Evolutionary conservation across 2,113 vertebrate genomes (phyloP), one percentile per base, ranked within the genome.

Genomic region (Murina feae): DNA sequence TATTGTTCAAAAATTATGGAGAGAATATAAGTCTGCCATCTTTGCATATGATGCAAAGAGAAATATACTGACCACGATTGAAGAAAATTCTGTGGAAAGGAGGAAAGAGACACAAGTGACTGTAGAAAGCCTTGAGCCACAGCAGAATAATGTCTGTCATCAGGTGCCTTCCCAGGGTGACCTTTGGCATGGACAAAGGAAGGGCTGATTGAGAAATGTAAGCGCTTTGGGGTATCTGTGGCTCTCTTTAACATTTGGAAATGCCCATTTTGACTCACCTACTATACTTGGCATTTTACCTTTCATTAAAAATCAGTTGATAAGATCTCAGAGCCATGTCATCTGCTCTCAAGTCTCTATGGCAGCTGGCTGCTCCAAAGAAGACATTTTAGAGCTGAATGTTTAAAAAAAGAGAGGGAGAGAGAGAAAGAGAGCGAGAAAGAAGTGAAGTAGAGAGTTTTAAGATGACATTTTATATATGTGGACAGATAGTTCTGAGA

Each of bases 241-340:
- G 75, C 71, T 95, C 96, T 91, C 76, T 94, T 47, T 89, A 95
- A 92, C 95, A 94, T 96, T 95, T 95, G 88, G n/a, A 96, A 93
- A 94, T 71, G 91, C 30, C 93, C 72, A 35, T 82, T 91, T 91
- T 18, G 17, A 91, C 53, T 95, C 87, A 90, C 20, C 76, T 89
- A 37, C 51, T 93, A 58, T 68, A 71, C 35, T 82, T 96, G 94
- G 42, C 76, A 95, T 97, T 97, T 87, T 93, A 86, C 63, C 14
- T n/a, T 68, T 96, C 47, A 85, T 91, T 91, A 96, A 93, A 88
- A 91, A 86, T 21, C 42, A 76, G 17, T 93, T 87, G 84, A 94
- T 91, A 93, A 93, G 84, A 90, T 91, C 86, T 89, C 10, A 84
- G 68, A 47, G 80, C 65, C 49, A 75, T 69, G 89, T 95, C 80